Evolutionary conservation across 2,888 invertebrate genomes (phyloP).

Genomic region (Pogonocherus hispidulus): DNA sequence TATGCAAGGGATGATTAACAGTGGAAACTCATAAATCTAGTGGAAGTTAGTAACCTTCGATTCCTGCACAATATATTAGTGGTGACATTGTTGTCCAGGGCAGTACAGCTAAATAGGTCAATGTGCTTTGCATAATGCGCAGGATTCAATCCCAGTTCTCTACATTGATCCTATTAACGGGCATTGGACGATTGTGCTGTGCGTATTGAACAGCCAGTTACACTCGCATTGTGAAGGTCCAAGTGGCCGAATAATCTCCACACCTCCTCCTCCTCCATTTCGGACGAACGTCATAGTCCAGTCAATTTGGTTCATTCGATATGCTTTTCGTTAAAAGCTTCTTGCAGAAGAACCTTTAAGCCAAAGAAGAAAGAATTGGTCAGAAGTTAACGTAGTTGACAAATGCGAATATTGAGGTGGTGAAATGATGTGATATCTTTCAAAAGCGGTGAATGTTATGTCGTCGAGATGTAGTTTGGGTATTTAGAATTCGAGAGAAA

Average conservation of each 20-base stretch:
- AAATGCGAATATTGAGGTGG: no score
- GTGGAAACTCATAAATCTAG: constrained; percentile 12
- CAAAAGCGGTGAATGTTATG: no score
- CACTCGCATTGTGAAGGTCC: constrained; percentile 32
- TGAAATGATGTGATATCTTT: no score
- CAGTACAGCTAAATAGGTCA: constrained; percentile 56
- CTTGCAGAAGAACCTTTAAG: no score
- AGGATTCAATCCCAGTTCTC: constrained; percentile 63
- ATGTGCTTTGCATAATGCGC: constrained; percentile 64
- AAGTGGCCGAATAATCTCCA: constrained; percentile 30
- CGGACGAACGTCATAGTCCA: background rate
- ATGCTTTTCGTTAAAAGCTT: no score
- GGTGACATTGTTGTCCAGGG: constrained; percentile 55
- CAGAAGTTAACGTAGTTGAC: no score
- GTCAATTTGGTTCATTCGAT: no score
- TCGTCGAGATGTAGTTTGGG: no score
- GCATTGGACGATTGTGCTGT: constrained; percentile 61
- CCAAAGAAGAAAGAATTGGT: no score
- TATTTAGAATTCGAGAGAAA: no score
- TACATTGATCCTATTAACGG: constrained; percentile 64
- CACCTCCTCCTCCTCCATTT: constrained; percentile 9
- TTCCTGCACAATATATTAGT: constrained; percentile 30
- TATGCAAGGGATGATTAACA: no score
- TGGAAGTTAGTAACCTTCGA: background rate
- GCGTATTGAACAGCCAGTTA: constrained; percentile 52